phyloP scores from a whole-genome alignment of 2,113 vertebrate species.

The Oryzias melastigma region DNA sequence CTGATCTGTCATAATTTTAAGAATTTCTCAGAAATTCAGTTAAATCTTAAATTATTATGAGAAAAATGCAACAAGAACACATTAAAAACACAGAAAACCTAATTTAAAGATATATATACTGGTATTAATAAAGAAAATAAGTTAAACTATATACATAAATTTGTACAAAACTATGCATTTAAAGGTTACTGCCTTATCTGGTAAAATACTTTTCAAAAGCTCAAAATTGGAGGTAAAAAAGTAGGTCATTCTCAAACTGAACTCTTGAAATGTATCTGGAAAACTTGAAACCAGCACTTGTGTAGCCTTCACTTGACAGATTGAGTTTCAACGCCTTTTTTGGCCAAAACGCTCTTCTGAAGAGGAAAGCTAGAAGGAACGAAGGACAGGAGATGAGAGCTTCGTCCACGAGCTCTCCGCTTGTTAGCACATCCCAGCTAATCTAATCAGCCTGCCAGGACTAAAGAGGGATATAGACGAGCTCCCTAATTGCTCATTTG shows the following conservation, averaged over 20 bases:
- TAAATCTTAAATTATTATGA: too few relatives aligned
- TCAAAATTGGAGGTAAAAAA: background rate
- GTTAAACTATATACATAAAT: too few relatives aligned
- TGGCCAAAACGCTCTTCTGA: background rate
- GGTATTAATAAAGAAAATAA: too few relatives aligned
- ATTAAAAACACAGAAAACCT: too few relatives aligned
- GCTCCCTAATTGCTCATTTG: constrained; percentile 69
- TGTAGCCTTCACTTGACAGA: constrained; percentile 4
- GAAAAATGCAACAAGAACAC: too few relatives aligned
- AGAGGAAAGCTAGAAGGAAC: constrained; percentile 4
- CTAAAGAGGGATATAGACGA: constrained; percentile 60
- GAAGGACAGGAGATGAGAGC: constrained; percentile 14
- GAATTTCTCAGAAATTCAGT: too few relatives aligned
- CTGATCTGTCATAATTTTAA: too few relatives aligned
- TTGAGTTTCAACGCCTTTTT: constrained; percentile 17
- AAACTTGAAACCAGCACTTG: constrained; percentile 13
- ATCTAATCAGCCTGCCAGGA: constrained; percentile 76
- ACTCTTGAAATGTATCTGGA: constrained; percentile 9
- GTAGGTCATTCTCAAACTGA: background rate
- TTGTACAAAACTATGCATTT: too few relatives aligned
- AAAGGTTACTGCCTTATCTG: too few relatives aligned
- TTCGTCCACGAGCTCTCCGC: constrained; percentile 60
- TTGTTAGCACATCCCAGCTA: constrained; percentile 73
- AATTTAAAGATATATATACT: too few relatives aligned
- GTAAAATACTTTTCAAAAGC: background rate